These are phyloP conservation scores for Loxodonta africana DNA, from an alignment of 2,113 vertebrate genomes.

Conservation along the genomic window DNA sequence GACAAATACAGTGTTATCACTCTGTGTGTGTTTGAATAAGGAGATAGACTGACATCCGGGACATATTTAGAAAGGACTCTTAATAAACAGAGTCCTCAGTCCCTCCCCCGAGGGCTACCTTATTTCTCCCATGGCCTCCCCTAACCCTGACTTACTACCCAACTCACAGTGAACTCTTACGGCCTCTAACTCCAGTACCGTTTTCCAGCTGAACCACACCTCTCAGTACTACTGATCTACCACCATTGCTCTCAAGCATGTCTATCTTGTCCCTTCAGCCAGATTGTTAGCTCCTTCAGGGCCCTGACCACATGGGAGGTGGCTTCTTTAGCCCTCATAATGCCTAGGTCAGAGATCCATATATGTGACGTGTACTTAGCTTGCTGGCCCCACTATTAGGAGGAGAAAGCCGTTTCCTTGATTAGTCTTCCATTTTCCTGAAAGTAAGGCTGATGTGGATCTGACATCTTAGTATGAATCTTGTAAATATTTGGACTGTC, in stretches of 20 bases:
- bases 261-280: background rate
- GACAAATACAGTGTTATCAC: background rate
- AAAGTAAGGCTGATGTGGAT: background rate
- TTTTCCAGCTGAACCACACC: background rate
- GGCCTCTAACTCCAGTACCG: background rate
- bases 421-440: background rate
- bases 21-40: background rate
- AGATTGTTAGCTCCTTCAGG: background rate
- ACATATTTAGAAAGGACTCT: background rate
- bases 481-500: background rate
- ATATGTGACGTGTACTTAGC: background rate
- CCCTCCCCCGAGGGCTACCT: background rate
- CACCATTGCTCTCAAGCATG: background rate
- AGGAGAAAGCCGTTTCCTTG: background rate
- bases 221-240: background rate
- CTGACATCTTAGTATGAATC: background rate
- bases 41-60: background rate
- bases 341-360: background rate
- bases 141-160: background rate
- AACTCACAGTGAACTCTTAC: background rate
- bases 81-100: background rate
- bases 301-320: background rate
- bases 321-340: background rate
- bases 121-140: background rate
- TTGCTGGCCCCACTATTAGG: background rate